These are phyloP conservation scores for Pristionchus entomophagus DNA, from an alignment of 2,888 invertebrate genomes.

Conservation along the genomic window DNA sequence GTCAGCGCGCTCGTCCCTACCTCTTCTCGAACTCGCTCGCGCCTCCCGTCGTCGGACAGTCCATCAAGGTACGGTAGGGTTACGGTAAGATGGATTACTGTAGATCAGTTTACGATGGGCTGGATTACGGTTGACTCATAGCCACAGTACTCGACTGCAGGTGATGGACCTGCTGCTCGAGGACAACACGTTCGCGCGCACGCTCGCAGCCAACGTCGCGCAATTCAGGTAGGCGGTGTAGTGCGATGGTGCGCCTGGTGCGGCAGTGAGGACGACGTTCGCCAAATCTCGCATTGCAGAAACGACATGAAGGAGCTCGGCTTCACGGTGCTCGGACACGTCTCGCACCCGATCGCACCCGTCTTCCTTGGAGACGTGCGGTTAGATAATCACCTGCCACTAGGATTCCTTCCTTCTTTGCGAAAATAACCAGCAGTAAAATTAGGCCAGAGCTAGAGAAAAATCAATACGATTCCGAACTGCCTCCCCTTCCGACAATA, in stretches of 20 bases:
- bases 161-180: slow-evolving; percentile 80
- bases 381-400: slow-evolving; percentile 51
- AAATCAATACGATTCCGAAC: too few species aligned
- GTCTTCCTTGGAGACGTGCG: slow-evolving; percentile 90
- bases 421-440: too few species aligned
- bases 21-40: slow-evolving; percentile 92
- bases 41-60: slow-evolving; percentile 88
- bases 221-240: slow-evolving; percentile 62
- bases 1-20: slow-evolving; percentile 77
- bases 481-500: too few species aligned
- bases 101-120: not conserved
- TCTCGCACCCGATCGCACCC: slow-evolving; percentile 91
- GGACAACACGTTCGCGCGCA: slow-evolving; percentile 78
- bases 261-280: slow-evolving; percentile 78
- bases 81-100: not conserved
- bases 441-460: too few species aligned
- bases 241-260: not conserved
- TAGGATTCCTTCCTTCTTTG: too few species aligned
- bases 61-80: slow-evolving; percentile 83
- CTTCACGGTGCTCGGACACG: slow-evolving; percentile 82
- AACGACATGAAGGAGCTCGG: slow-evolving; percentile 85
- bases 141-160: too few species aligned
- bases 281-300: slow-evolving; percentile 83
- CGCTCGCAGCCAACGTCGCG: slow-evolving; percentile 84
- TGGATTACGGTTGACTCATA: not conserved